A percentile compares a stretch with the other conserved stretches of the same genome.
Conservation (phyloP, 2,797 vertebrate species). For the Carcharodon carcharias region DNA sequence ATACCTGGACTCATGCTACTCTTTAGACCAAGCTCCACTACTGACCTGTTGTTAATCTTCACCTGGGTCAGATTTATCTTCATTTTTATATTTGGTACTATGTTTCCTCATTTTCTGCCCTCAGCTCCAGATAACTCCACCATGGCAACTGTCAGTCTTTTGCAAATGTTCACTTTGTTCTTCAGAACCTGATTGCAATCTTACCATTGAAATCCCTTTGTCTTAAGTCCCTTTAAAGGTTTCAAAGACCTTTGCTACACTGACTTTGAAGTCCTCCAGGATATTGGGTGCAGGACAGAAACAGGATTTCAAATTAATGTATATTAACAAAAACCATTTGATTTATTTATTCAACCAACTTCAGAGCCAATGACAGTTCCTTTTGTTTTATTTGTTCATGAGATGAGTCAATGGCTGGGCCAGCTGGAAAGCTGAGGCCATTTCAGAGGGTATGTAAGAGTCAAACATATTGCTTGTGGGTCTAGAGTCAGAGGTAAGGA, state of each 20-base stretch:
- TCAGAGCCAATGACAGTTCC: no score
- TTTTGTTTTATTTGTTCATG: no score
- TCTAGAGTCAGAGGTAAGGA: no score
- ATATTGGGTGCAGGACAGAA: background rate
- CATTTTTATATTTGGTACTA: no score
- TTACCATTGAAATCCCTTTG: background rate
- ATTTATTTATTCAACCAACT: no score
- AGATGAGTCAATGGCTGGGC: no score
- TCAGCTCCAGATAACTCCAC: background rate
- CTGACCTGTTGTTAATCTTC: background rate
- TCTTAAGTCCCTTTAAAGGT: background rate
- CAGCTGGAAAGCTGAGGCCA: no score
- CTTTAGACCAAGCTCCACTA: background rate
- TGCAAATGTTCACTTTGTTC: background rate
- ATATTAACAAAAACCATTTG: background rate
- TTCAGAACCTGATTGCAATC: background rate
- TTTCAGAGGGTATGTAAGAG: no score
- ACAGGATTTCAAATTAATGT: background rate
- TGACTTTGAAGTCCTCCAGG: background rate
- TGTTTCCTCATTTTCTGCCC: background rate
- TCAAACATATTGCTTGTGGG: no score
- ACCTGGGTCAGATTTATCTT: no score
- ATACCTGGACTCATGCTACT: no score
- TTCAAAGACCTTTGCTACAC: background rate
- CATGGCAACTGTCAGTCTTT: background rate